phyloP scores from a whole-genome alignment of 2,113 vertebrate genomes.

The Leptocoma aspasia region DNA sequence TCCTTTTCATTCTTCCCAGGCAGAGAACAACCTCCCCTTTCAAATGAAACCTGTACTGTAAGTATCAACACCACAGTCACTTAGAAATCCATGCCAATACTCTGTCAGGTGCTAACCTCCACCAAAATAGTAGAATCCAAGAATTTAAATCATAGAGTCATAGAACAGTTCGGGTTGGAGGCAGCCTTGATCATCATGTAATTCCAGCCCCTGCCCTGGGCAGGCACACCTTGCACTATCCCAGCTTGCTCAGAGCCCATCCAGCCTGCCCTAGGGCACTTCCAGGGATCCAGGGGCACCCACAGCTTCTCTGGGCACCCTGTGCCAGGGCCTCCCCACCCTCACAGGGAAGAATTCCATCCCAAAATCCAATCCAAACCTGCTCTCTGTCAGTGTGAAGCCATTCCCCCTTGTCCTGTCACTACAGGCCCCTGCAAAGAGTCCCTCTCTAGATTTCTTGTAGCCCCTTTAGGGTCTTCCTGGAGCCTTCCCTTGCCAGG shows the following conservation, averaged over 20 bases:
- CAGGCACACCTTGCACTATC: neutral
- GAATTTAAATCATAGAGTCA: neutral
- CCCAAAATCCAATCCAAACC: neutral
- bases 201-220: neutral
- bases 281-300: neutral
- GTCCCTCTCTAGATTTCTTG: neutral
- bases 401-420: neutral
- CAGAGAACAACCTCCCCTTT: neutral
- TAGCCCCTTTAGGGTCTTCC: neutral
- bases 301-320: neutral
- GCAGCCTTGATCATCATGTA: accelerated
- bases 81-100: neutral
- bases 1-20: neutral
- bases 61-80: neutral
- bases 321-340: neutral
- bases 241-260: neutral
- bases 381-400: neutral
- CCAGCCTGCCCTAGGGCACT: neutral
- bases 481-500: neutral
- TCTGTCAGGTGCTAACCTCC: neutral
- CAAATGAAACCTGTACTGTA: neutral
- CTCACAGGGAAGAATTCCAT: neutral
- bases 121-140: neutral
- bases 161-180: neutral
- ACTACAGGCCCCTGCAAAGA: neutral